Evolutionary conservation across 2,888 invertebrate genomes (phyloP).

Genomic region (Deroplatys truncata): DNA sequence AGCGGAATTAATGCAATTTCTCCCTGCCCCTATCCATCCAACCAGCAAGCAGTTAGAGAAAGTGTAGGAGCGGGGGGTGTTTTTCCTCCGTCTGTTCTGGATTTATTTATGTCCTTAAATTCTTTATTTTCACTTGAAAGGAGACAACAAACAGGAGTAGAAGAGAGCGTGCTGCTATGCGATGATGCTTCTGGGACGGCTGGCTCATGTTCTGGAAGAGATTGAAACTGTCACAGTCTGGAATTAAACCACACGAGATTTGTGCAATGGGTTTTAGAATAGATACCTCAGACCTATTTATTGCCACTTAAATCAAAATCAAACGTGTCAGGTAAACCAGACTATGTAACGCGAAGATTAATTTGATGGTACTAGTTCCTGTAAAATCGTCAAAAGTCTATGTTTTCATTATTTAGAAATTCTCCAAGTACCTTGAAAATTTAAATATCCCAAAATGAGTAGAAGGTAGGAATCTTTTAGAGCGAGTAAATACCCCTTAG

Average conservation of each 20-base stretch:
- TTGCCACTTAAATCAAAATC: too few relatives aligned
- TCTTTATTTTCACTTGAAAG: constrained; percentile 29
- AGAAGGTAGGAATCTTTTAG: too few relatives aligned
- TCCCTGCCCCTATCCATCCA: background rate
- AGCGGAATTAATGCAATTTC: constrained; percentile 46
- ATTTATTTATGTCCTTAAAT: constrained; percentile 24
- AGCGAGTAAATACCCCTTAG: too few relatives aligned
- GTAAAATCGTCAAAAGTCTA: too few relatives aligned
- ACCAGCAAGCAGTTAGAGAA: constrained; percentile 14
- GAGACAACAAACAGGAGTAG: constrained; percentile 18
- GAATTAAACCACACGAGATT: background rate
- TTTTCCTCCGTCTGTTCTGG: constrained; percentile 20
- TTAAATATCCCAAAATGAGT: too few relatives aligned
- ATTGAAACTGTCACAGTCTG: background rate
- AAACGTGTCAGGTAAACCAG: too few relatives aligned
- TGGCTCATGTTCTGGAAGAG: background rate
- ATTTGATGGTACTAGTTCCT: too few relatives aligned
- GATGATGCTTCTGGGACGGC: background rate
- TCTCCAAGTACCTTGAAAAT: too few relatives aligned
- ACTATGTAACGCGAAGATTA: too few relatives aligned
- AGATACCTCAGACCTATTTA: background rate
- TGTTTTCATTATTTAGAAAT: too few relatives aligned
- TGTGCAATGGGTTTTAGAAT: background rate
- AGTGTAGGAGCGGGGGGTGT: background rate
- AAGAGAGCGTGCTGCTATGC: background rate